Conservation (phyloP, 2,888 invertebrate genomes). For the Cacoxenus indagator region DNA sequence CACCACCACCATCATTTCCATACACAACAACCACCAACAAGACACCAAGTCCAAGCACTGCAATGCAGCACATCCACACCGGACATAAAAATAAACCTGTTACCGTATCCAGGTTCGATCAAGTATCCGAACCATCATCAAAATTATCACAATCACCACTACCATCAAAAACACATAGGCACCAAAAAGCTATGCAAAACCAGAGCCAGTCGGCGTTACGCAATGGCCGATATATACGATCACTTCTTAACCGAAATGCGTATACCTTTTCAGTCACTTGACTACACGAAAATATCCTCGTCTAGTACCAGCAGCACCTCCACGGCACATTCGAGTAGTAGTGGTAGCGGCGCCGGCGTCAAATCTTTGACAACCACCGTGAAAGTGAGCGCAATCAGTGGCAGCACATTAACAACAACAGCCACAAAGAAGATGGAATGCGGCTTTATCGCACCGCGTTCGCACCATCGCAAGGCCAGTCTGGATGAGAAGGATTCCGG, state of each 20-base stretch:
- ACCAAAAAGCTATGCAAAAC: too few relatives aligned
- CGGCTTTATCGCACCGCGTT: slow-evolving; percentile 34
- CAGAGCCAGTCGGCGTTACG: slow-evolving; percentile 51
- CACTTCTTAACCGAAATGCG: slow-evolving; percentile 64
- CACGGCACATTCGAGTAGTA: slow-evolving; percentile 39
- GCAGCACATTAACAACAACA: slow-evolving; percentile 27
- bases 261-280: slow-evolving; percentile 69
- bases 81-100: slow-evolving; percentile 42
- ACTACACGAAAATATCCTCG: slow-evolving; percentile 63
- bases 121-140: too few relatives aligned
- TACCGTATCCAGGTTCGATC: too few relatives aligned
- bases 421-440: slow-evolving; percentile 46
- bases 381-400: too few relatives aligned
- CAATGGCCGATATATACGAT: slow-evolving; percentile 65
- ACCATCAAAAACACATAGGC: slow-evolving; percentile 24
- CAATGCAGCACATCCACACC: slow-evolving; percentile 46
- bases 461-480: slow-evolving; percentile 59
- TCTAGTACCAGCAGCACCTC: slow-evolving; percentile 61
- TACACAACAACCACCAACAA: slow-evolving; percentile 40
- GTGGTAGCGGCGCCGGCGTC: slow-evolving; percentile 37
- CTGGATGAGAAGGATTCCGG: slow-evolving; percentile 65
- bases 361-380: slow-evolving; percentile 22
- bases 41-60: slow-evolving; percentile 36
- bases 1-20: slow-evolving; percentile 33
- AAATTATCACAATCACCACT: slow-evolving; percentile 28